Percentiles rank a stretch among this genome's conserved stretches.
Conservation (phyloP, 2,113 vertebrate species). For the Odontophorus gujanensis region DNA sequence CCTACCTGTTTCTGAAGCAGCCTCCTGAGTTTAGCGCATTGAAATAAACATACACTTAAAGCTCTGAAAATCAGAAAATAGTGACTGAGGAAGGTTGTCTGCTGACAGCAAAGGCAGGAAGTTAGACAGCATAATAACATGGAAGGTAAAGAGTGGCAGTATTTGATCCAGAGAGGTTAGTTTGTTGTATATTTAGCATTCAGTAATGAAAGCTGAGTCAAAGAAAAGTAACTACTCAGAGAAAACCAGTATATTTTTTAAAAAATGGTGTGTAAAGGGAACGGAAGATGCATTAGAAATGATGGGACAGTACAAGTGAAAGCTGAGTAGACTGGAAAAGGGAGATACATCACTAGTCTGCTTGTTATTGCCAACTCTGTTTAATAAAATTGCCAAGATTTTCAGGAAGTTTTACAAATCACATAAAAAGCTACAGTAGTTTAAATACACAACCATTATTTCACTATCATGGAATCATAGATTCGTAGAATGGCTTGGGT, state of each 20-base stretch:
- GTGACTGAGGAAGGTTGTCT: background rate
- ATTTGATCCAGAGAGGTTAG: background rate
- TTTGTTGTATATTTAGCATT: background rate
- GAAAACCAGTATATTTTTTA: background rate
- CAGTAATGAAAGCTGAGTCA: background rate
- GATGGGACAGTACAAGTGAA: accelerated
- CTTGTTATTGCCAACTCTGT: background rate
- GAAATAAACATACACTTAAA: background rate
- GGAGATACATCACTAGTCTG: background rate
- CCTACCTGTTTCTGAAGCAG: background rate
- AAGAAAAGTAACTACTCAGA: background rate
- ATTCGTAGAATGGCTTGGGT: too few relatives aligned
- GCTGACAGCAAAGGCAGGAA: background rate
- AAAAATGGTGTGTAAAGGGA: background rate
- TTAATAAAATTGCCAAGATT: background rate
- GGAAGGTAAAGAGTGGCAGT: background rate
- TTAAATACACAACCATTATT: background rate
- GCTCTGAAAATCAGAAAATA: background rate
- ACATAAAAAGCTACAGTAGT: background rate
- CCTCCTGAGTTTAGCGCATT: background rate
- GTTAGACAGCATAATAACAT: background rate
- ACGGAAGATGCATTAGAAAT: background rate
- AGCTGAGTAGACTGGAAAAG: background rate
- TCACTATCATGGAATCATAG: background rate
- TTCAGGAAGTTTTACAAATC: background rate